Conservation (phyloP, 1,140 invertebrate species). For the Drosophila serrata region DNA sequence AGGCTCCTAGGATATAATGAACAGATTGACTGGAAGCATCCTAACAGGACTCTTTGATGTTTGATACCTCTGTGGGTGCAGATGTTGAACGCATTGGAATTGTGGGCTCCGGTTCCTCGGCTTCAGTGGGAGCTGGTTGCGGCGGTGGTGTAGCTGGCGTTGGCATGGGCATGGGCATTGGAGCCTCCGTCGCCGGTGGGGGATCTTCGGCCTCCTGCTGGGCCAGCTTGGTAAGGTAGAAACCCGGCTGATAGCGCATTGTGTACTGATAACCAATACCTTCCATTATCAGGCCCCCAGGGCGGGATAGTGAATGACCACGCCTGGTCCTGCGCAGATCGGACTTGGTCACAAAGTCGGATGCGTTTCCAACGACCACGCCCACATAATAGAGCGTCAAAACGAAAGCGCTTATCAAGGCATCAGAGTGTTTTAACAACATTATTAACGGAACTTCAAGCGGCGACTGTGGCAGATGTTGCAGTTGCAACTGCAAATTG, state of each 20-base stretch:
- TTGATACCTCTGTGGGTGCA: constrained; percentile 22
- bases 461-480: constrained; percentile 56
- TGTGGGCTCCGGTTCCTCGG: constrained; percentile 70
- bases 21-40: too few species aligned
- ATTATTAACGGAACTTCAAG: constrained; percentile 81
- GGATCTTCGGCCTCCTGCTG: constrained; percentile 31
- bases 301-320: constrained; percentile 28
- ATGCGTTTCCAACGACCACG: constrained; percentile 54
- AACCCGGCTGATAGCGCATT: constrained; percentile 67
- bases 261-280: constrained; percentile 60
- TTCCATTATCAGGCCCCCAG: constrained; percentile 54
- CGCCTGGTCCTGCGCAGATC: constrained; percentile 46
- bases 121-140: constrained; percentile 39
- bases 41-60: neutral
- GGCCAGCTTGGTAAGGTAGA: constrained; percentile 57
- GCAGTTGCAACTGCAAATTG: constrained; percentile 45
- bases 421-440: constrained; percentile 72
- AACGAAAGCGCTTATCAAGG: constrained; percentile 73
- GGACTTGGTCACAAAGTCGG: constrained; percentile 70
- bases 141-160: constrained; percentile 50
- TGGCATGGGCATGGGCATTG: constrained; percentile 34
- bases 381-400: constrained; percentile 76
- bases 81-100: constrained; percentile 55
- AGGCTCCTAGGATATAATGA: neutral
- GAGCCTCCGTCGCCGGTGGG: constrained; percentile 18